Percentiles rank a stretch among this genome's conserved stretches.
Evolutionary conservation across 1,140 invertebrate genomes (phyloP).

Genomic region (Bombyx mori): DNA sequence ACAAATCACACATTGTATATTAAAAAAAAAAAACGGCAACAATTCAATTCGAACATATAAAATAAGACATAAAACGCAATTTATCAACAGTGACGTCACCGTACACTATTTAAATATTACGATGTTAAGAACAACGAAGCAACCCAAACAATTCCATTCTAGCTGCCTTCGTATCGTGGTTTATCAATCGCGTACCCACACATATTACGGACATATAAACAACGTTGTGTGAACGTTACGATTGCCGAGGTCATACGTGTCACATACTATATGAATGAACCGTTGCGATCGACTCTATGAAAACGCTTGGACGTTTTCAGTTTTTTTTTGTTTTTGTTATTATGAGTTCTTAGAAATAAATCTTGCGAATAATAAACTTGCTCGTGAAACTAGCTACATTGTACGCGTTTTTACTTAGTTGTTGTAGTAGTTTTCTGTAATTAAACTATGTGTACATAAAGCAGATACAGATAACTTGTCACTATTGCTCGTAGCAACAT

Average conservation of each 20-base stretch:
- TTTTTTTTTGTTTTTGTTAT: too few relatives aligned
- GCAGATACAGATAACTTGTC: too few relatives aligned
- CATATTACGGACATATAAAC: slow-evolving; percentile 6
- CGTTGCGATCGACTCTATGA: not conserved
- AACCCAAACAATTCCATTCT: slow-evolving; percentile 24
- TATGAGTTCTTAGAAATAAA: too few relatives aligned
- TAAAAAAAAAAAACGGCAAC: not conserved
- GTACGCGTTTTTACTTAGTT: too few relatives aligned
- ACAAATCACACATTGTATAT: not conserved
- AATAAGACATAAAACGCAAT: not conserved
- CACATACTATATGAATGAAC: slow-evolving; percentile 10
- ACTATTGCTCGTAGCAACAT: too few relatives aligned
- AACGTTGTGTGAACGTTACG: slow-evolving; percentile 6
- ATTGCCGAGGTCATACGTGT: slow-evolving; percentile 19
- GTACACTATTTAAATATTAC: slow-evolving; percentile 18
- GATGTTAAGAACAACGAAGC: slow-evolving; percentile 10
- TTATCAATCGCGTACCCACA: slow-evolving; percentile 20
- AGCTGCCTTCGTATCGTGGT: slow-evolving; percentile 22
- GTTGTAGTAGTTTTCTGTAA: too few relatives aligned
- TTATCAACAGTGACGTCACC: slow-evolving; percentile 11
- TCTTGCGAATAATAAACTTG: too few relatives aligned
- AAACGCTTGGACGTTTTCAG: too few relatives aligned
- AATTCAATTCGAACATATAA: not conserved
- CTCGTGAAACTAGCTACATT: too few relatives aligned
- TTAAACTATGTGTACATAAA: too few relatives aligned